Conservation (phyloP, 2,113 vertebrate genomes). For the Jacana jacana region DNA sequence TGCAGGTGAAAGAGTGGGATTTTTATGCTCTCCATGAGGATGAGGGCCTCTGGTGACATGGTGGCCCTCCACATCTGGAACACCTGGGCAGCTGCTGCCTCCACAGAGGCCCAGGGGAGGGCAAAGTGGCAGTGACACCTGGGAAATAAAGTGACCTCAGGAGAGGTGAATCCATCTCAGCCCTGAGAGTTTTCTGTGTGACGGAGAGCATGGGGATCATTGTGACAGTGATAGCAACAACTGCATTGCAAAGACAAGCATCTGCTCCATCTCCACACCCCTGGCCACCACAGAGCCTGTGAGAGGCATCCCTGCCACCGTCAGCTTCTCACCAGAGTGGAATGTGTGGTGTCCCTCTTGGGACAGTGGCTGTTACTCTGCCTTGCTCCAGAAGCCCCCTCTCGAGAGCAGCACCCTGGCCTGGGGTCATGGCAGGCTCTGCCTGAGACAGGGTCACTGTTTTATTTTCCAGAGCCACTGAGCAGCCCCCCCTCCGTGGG, state of each 20-base stretch:
- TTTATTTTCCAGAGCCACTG: neutral
- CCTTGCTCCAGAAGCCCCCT: neutral
- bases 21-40: neutral
- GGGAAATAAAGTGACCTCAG: neutral
- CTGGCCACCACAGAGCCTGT: rapidly evolving
- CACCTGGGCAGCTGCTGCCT: neutral
- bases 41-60: neutral
- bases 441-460: neutral
- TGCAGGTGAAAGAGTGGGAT: neutral
- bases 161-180: neutral
- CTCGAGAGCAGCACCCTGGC: neutral
- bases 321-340: neutral
- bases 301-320: no score
- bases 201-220: neutral
- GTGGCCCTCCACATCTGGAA: neutral
- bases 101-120: neutral
- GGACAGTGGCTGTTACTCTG: neutral
- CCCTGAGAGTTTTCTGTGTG: rapidly evolving
- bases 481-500: neutral
- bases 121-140: neutral
- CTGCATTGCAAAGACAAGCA: neutral
- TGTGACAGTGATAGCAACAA: neutral
- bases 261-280: neutral
- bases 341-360: rapidly evolving
- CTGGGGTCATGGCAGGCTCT: neutral